These are phyloP conservation scores for Psylliodes chrysocephalus DNA, from an alignment of 2,888 invertebrate species.

Conservation along the genomic window DNA sequence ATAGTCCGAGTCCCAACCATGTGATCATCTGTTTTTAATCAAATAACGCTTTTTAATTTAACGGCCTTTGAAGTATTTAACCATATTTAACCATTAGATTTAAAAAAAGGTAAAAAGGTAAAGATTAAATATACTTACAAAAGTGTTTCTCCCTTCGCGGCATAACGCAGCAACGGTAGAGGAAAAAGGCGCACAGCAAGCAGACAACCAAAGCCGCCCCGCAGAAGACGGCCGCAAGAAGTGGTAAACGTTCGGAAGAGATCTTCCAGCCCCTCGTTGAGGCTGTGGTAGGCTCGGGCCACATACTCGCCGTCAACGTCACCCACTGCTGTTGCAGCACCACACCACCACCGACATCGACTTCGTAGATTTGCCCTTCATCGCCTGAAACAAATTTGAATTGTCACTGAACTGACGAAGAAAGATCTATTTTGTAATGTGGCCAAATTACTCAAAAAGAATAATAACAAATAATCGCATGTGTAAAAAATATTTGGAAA, in stretches of 20 bases:
- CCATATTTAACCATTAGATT: too few species aligned
- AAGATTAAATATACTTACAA: too few species aligned
- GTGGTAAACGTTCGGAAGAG: slow-evolving; percentile 64
- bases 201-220: slow-evolving; percentile 74
- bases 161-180: slow-evolving; percentile 77
- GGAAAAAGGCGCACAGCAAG: slow-evolving; percentile 71
- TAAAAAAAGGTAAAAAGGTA: too few species aligned
- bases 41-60: too few species aligned
- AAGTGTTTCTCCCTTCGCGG: slow-evolving; percentile 76
- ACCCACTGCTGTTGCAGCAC: slow-evolving; percentile 67
- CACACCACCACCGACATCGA: slow-evolving; percentile 49
- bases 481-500: too few species aligned
- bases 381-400: slow-evolving; percentile 57
- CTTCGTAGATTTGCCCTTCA: slow-evolving; percentile 55
- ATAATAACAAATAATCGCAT: too few species aligned
- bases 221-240: slow-evolving; percentile 65
- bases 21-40: too few species aligned
- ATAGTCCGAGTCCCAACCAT: too few species aligned
- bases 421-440: too few species aligned
- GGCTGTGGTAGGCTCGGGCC: slow-evolving; percentile 60
- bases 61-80: too few species aligned
- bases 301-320: slow-evolving; percentile 68
- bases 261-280: slow-evolving; percentile 63
- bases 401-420: too few species aligned
- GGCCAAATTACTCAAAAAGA: too few species aligned